These are phyloP conservation scores for Eumacrocentrus americanus DNA, from an alignment of 2,888 invertebrate genomes.

Conservation along the genomic window DNA sequence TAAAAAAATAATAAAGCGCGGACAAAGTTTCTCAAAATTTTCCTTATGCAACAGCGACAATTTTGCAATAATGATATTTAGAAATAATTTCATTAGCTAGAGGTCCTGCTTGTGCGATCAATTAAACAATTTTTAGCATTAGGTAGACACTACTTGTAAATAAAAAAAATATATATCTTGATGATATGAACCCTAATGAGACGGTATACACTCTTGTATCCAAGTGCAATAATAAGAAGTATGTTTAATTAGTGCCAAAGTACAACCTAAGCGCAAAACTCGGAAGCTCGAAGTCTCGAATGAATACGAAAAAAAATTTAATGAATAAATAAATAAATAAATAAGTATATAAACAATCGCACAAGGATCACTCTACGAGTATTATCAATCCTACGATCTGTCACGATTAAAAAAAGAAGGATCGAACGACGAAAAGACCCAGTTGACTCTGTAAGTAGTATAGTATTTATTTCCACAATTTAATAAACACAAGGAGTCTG, in stretches of 20 bases:
- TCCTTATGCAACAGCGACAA: not conserved
- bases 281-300: not conserved
- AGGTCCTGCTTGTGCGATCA: slow-evolving; percentile 14
- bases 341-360: slow-evolving; percentile 8
- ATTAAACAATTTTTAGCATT: slow-evolving; percentile 37
- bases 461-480: slow-evolving; percentile 35
- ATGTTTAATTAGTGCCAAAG: slow-evolving; percentile 57
- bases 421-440: slow-evolving; percentile 22
- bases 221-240: slow-evolving; percentile 56
- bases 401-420: slow-evolving; percentile 36
- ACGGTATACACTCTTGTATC: slow-evolving; percentile 50
- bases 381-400: slow-evolving; percentile 33
- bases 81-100: slow-evolving; percentile 11
- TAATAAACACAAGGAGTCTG: slow-evolving; percentile 25
- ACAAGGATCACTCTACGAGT: slow-evolving; percentile 25
- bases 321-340: slow-evolving; percentile 4
- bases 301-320: not conserved
- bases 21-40: not conserved
- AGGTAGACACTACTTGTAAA: slow-evolving; percentile 46
- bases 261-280: slow-evolving; percentile 34
- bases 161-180: slow-evolving; percentile 39
- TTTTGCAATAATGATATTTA: slow-evolving; percentile 15
- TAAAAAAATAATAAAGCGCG: too few relatives aligned
- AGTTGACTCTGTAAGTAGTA: slow-evolving; percentile 26
- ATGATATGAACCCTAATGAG: slow-evolving; percentile 23